phyloP scores from a whole-genome alignment of 2,113 vertebrate species.

The Dendrocopos noguchii region DNA sequence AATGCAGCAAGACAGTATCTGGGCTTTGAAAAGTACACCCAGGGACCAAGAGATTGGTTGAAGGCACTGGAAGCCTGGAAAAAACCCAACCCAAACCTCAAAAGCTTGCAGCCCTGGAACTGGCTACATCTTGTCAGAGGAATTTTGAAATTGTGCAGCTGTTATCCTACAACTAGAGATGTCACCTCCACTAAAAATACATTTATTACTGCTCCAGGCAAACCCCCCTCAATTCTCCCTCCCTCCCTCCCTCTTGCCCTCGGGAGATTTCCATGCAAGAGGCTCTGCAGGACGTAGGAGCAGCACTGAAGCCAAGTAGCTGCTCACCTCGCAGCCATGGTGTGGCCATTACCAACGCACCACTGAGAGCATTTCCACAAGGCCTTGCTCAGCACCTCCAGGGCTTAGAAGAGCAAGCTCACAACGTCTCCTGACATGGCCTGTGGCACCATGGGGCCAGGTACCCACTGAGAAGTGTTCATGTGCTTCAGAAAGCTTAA shows the following conservation, averaged over 20 bases:
- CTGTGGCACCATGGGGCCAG: background rate
- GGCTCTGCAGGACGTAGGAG: background rate
- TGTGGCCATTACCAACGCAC: background rate
- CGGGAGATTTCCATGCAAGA: conserved; percentile 38
- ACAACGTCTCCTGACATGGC: accelerated
- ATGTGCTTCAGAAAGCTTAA: background rate
- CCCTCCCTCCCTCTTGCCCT: conserved; percentile 11
- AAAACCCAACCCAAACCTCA: background rate
- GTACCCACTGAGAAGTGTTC: background rate
- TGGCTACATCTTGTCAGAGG: conserved; percentile 44
- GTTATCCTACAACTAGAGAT: conserved; percentile 72
- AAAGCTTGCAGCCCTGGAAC: conserved; percentile 20
- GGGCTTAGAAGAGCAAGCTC: background rate
- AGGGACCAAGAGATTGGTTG: background rate
- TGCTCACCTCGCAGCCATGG: background rate
- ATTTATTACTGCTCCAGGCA: conserved; percentile 30
- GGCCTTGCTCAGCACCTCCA: background rate
- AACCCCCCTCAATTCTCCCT: background rate
- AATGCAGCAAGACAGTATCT: conserved; percentile 30
- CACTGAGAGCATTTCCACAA: background rate
- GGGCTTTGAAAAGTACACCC: conserved; percentile 9
- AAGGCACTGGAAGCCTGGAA: conserved; percentile 24
- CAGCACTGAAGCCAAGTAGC: background rate
- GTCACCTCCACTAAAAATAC: conserved; percentile 63
- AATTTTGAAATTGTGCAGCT: conserved; percentile 67